These are phyloP conservation scores for Zaprionus gabonicus DNA, from an alignment of 1,140 invertebrate species.

Conservation along the genomic window DNA sequence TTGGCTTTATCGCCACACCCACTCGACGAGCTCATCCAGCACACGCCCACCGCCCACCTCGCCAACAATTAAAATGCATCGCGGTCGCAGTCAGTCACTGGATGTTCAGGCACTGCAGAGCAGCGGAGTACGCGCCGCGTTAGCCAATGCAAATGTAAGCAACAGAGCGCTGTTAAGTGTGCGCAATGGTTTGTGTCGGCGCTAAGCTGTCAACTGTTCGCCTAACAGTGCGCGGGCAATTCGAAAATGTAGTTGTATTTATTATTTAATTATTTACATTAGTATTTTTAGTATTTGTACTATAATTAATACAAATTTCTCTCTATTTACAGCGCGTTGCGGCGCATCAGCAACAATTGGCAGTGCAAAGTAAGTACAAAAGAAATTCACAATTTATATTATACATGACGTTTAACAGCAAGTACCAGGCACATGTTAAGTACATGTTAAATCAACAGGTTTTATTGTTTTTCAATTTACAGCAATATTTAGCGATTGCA, in stretches of 20 bases:
- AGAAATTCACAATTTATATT: background rate
- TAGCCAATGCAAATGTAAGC: constrained; percentile 63
- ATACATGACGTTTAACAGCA: constrained; percentile 57
- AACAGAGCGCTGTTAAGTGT: constrained; percentile 27
- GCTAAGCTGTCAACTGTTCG: constrained; percentile 19
- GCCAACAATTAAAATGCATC: constrained; percentile 66
- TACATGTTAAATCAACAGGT: constrained; percentile 32
- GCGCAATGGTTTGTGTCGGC: constrained; percentile 20
- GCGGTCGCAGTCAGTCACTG: constrained; percentile 89
- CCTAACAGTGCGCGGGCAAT: constrained; percentile 24
- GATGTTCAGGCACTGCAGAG: constrained; percentile 90
- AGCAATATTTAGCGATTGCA: constrained; percentile 17
- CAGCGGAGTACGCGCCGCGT: constrained; percentile 87
- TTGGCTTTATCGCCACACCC: constrained; percentile 85
- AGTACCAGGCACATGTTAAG: constrained; percentile 49
- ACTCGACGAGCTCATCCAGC: constrained; percentile 84
- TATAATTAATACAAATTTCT: constrained; percentile 35
- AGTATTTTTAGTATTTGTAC: background rate
- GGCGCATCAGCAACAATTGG: constrained; percentile 87
- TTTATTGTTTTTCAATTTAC: constrained; percentile 17
- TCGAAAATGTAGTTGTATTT: constrained; percentile 15
- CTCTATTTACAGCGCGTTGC: constrained; percentile 88
- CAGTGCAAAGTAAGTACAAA: constrained; percentile 87
- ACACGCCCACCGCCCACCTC: constrained; percentile 62
- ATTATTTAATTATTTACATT: constrained; percentile 86